phyloP scores from a whole-genome alignment of 2,888 invertebrate genomes.

The Physocephala rufipes region DNA sequence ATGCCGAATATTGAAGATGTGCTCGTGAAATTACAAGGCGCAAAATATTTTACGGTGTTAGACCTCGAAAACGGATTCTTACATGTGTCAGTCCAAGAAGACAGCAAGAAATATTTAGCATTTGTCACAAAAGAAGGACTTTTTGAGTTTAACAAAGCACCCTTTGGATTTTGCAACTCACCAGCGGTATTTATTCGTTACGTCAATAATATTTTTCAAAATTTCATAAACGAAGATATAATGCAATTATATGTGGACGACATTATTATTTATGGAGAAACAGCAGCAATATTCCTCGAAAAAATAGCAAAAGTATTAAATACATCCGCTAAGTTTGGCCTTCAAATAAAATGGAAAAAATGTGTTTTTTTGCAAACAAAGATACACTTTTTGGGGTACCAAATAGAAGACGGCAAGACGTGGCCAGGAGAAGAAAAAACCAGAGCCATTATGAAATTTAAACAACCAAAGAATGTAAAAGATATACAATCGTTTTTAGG shows the following conservation, averaged over 20 bases:
- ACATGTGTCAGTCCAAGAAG: constrained; percentile 35
- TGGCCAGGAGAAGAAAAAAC: constrained; percentile 40
- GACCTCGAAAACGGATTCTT: constrained; percentile 39
- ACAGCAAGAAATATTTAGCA: constrained; percentile 33
- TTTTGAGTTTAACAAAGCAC: constrained; percentile 38
- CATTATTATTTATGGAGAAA: constrained; percentile 37
- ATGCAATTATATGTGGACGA: constrained; percentile 44
- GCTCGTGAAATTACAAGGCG: constrained; percentile 21
- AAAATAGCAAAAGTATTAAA: constrained; percentile 32
- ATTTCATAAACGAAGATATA: constrained; percentile 35
- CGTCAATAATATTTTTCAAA: constrained; percentile 39
- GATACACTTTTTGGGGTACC: neutral
- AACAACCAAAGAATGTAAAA: constrained; percentile 35
- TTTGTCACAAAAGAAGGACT: constrained; percentile 26
- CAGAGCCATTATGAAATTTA: constrained; percentile 32
- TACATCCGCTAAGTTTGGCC: constrained; percentile 14
- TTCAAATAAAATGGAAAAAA: constrained; percentile 23
- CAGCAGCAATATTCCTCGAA: constrained; percentile 33
- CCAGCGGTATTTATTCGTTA: constrained; percentile 36
- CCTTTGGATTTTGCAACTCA: constrained; percentile 36
- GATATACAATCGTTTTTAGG: constrained; percentile 12
- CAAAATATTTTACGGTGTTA: constrained; percentile 24
- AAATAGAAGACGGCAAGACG: constrained; percentile 6
- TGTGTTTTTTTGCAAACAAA: neutral
- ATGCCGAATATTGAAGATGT: constrained; percentile 43